Evolutionary conservation across 2,888 invertebrate species (phyloP), one percentile per base, ranked within the genome.

Genomic region (Nemoura dubitans): DNA sequence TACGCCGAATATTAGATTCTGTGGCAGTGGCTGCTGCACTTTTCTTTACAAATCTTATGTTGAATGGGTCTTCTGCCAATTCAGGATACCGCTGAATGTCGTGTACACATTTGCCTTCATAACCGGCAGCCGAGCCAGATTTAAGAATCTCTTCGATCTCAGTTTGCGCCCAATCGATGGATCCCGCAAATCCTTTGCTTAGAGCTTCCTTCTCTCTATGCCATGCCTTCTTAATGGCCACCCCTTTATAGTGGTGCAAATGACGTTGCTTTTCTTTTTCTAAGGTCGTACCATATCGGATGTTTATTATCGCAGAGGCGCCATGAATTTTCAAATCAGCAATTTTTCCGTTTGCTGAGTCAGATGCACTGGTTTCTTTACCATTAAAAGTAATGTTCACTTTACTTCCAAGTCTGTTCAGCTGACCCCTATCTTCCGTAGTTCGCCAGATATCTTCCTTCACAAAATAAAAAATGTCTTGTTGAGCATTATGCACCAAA

Each of bases 31-130:
- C 86, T 16, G 87, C 82, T n/a, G 86, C 87, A 26, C 87, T 86
- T 92, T 96, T 96, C 92, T 97, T 97, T 78, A 96, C 94, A 91
- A 98, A 97, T 90, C 96, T 95, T 88, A 99, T 95, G 92, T 98
- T 98, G 93, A 97, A 97, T 7, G 98, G 98, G 93, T 98, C 98
- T 92, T 98, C 98, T 86, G 98, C 97, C 86, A 98, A 93, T 91
- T 98, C 98, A 0, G 98, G 98, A 92, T 98, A 98, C 87, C 95
- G 93, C 89, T 96, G 95, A 43, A 98, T 96, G 91, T 98, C 97
- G 92, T 98, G 97, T 89, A 97, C 95, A 92, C 98, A 98, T 90
- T 97, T 97, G 87, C 97, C 97, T 90, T 97, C 97, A 92, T 98
- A 98, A 89, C 96, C 96, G 76, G 95, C 94, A 87, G 96, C 96